phyloP scores from a whole-genome alignment of 2,113 vertebrate genomes.

The Cepphus grylle region DNA sequence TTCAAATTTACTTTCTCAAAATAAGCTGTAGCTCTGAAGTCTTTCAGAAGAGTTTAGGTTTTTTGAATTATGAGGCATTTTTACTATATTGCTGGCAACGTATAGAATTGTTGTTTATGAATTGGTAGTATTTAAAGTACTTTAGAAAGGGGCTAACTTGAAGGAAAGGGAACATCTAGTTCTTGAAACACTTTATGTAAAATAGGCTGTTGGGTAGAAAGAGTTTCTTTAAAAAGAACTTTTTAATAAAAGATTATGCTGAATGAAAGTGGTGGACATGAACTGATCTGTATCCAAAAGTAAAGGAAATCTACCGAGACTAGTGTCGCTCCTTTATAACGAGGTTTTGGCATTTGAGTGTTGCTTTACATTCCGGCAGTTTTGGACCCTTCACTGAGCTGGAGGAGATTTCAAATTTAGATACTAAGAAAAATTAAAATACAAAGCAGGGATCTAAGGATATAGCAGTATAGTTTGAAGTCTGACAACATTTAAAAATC shows the following conservation, averaged over 20 bases:
- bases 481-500: neutral
- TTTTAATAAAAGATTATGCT: neutral
- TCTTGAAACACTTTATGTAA: neutral
- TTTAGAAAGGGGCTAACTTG: neutral
- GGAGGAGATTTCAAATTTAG: neutral
- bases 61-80: neutral
- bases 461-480: neutral
- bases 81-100: neutral
- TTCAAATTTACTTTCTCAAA: slow-evolving; percentile 3
- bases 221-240: neutral
- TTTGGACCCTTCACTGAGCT: neutral
- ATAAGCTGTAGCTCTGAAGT: neutral
- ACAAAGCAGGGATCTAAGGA: neutral
- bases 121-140: neutral
- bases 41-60: neutral
- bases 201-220: neutral
- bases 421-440: neutral
- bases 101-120: neutral
- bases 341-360: neutral
- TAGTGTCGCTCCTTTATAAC: neutral
- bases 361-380: neutral
- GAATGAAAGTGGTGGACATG: neutral
- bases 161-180: neutral
- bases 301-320: neutral
- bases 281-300: neutral